Conservation (phyloP, 2,797 vertebrate species). For the Apogon hyalosoma region DNA sequence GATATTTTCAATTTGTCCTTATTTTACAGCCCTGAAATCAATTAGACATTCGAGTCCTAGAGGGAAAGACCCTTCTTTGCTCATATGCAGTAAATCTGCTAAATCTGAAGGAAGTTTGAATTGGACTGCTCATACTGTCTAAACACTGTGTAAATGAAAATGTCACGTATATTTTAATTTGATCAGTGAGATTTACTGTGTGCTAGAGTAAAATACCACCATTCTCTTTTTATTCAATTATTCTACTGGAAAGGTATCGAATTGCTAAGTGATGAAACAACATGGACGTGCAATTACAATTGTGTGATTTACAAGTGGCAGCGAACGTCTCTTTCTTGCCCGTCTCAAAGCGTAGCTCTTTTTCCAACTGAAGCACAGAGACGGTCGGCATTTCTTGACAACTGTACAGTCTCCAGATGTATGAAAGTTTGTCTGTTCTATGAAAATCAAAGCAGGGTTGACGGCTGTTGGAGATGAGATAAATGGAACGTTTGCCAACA, state of each 20-base stretch:
- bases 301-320: constrained; percentile 67
- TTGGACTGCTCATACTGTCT: constrained; percentile 25
- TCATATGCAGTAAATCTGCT: constrained; percentile 43
- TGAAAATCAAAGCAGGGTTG: constrained; percentile 55
- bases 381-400: constrained; percentile 51
- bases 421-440: constrained; percentile 47
- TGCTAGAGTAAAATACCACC: constrained; percentile 20
- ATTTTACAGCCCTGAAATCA: constrained; percentile 9
- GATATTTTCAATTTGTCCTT: constrained; percentile 1
- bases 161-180: constrained; percentile 69
- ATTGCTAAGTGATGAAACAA: constrained; percentile 53
- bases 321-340: constrained; percentile 29
- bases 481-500: constrained; percentile 40
- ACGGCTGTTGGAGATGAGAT: constrained; percentile 42
- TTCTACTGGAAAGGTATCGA: constrained; percentile 51
- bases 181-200: constrained; percentile 64
- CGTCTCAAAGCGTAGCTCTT: constrained; percentile 27
- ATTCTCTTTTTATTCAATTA: constrained; percentile 38
- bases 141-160: constrained; percentile 46
- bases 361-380: constrained; percentile 43
- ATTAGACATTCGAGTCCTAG: not conserved
- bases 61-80: constrained; percentile 20
- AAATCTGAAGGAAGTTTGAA: constrained; percentile 25
- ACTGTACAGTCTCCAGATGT: constrained; percentile 70
- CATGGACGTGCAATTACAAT: constrained; percentile 51